Conservation (phyloP, 2,888 invertebrate genomes). For the Drosophila maculinotata region DNA sequence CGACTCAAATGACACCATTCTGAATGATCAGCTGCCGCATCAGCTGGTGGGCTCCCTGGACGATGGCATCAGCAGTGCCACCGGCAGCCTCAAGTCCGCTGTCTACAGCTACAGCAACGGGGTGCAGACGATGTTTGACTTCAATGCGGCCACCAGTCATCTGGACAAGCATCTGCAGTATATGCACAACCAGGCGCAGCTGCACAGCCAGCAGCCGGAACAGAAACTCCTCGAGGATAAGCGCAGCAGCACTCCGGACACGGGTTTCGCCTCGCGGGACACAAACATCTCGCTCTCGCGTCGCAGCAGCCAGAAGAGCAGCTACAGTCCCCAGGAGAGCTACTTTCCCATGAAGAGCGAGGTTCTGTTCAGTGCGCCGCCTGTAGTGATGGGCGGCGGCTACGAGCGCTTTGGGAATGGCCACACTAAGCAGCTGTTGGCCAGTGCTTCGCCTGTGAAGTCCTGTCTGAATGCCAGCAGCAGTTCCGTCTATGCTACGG, state of each 20-base stretch:
- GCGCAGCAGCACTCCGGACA: constrained; percentile 85
- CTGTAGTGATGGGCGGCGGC: constrained; percentile 67
- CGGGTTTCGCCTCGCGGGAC: constrained; percentile 85
- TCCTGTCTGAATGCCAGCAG: constrained; percentile 75
- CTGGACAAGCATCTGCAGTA: constrained; percentile 84
- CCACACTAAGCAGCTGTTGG: constrained; percentile 64
- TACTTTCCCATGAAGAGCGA: constrained; percentile 71
- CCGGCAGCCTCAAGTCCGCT: constrained; percentile 82
- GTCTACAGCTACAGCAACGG: constrained; percentile 83
- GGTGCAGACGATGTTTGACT: constrained; percentile 83
- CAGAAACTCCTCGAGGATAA: constrained; percentile 83
- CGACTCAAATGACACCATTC: constrained; percentile 85
- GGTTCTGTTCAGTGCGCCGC: constrained; percentile 64
- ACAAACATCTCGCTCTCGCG: constrained; percentile 85
- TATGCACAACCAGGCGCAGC: constrained; percentile 74
- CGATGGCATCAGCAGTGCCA: constrained; percentile 83
- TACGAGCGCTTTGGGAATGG: constrained; percentile 72
- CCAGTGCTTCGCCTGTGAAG: constrained; percentile 82
- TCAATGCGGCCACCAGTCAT: constrained; percentile 83
- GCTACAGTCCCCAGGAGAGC: constrained; percentile 84
- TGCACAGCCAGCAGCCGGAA: constrained; percentile 57
- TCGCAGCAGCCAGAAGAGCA: constrained; percentile 85
- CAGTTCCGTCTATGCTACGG: constrained; percentile 75
- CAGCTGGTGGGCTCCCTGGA: constrained; percentile 80
- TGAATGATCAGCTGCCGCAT: constrained; percentile 82